Evolutionary conservation across 2,797 vertebrate species (phyloP).

Genomic region (Synaphobranchus kaupii): DNA sequence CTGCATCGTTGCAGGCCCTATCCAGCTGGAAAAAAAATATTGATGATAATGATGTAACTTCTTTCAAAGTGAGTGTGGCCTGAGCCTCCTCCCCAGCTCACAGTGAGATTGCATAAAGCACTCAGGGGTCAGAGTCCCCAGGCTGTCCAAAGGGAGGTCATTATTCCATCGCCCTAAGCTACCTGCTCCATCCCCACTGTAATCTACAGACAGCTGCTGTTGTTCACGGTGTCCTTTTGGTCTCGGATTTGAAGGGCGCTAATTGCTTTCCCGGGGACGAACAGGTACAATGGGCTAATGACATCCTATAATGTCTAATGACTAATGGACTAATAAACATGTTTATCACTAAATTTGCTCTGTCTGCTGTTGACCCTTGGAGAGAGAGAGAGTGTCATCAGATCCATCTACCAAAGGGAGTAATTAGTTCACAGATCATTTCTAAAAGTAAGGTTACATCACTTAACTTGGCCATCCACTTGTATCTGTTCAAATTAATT

Average conservation of each 20-base stretch:
- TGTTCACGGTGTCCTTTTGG: background rate
- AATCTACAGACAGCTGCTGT: background rate
- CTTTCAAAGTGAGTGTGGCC: background rate
- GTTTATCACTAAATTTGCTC: background rate
- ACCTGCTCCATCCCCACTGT: background rate
- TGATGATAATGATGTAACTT: background rate
- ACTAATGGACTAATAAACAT: conserved; percentile 8
- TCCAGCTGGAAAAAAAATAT: background rate
- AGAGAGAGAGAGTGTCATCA: background rate
- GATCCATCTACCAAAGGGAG: background rate
- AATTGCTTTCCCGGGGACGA: background rate
- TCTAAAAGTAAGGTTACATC: background rate
- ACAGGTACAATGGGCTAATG: conserved; percentile 8
- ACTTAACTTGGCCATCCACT: background rate
- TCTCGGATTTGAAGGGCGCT: background rate
- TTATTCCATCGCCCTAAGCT: background rate
- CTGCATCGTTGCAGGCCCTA: background rate
- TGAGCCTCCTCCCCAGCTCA: background rate
- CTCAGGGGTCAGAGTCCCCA: background rate
- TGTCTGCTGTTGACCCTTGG: background rate
- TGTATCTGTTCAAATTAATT: background rate
- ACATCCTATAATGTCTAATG: background rate
- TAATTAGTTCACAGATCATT: background rate
- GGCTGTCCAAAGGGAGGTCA: background rate
- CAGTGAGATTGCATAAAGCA: background rate